phyloP scores from a whole-genome alignment of 1,140 invertebrate genomes.

The Mya arenaria region DNA sequence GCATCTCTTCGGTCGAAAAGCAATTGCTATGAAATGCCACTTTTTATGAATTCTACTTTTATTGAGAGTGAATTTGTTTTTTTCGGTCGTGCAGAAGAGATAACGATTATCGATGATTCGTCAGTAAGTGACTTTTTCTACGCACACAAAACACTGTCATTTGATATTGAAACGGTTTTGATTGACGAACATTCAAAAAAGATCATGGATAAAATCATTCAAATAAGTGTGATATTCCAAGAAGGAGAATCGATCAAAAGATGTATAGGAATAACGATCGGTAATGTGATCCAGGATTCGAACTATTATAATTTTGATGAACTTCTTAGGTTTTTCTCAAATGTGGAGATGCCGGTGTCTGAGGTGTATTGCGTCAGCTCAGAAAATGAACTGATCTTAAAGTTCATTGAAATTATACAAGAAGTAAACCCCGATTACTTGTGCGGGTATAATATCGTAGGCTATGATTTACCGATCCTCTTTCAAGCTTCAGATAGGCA shows the following conservation, averaged over 20 bases:
- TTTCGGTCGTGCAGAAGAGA: background rate
- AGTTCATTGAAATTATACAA: background rate
- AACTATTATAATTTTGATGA: background rate
- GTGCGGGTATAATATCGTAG: background rate
- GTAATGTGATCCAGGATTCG: background rate
- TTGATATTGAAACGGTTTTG: conserved; percentile 5
- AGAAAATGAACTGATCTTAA: background rate
- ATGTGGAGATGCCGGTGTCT: background rate
- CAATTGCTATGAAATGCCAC: background rate
- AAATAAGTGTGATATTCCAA: background rate
- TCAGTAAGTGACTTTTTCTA: background rate
- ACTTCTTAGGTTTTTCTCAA: background rate
- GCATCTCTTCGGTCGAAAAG: too few species aligned
- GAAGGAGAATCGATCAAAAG: background rate
- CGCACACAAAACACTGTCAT: background rate
- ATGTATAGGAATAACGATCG: background rate
- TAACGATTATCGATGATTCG: background rate
- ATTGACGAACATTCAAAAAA: background rate
- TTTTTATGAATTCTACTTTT: background rate
- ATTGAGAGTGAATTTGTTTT: background rate
- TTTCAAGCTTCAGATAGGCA: background rate
- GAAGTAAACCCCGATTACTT: background rate
- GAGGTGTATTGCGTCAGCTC: background rate
- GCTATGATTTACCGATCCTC: background rate
- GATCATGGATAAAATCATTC: background rate